Evolutionary conservation across 2,113 vertebrate genomes (phyloP).

Genomic region (Mus spicilegus): DNA sequence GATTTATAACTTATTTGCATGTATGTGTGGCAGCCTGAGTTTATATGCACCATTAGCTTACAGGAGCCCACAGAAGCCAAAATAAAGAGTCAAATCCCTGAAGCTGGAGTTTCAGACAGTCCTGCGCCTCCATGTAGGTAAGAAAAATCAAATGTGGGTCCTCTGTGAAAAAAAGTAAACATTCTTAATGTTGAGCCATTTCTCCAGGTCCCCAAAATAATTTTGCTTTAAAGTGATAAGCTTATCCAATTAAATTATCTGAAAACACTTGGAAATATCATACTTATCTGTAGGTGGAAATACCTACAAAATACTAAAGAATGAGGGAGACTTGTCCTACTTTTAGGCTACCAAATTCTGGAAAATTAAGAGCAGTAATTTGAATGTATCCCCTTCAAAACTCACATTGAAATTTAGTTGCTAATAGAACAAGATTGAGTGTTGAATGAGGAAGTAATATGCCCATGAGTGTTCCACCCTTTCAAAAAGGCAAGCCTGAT

Average conservation of each 20-base stretch:
- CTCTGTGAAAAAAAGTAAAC: neutral
- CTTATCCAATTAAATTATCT: neutral
- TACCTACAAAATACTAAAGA: neutral
- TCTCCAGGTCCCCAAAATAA: neutral
- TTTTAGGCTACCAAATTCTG: neutral
- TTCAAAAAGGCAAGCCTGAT: neutral
- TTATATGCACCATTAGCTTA: neutral
- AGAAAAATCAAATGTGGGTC: neutral
- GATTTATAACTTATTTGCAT: neutral
- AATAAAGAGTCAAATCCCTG: neutral
- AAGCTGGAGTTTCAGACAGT: neutral
- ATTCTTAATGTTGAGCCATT: neutral
- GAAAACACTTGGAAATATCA: neutral
- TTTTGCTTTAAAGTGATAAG: constrained; percentile 14
- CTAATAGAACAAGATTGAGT: neutral
- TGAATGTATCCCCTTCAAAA: neutral
- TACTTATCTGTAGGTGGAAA: neutral
- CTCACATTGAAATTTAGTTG: neutral
- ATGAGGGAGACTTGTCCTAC: neutral
- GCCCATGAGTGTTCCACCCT: neutral
- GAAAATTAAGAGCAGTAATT: neutral
- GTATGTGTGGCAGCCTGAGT: neutral
- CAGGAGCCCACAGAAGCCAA: neutral
- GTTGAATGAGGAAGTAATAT: no score
- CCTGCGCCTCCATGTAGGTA: neutral